These are phyloP conservation scores for Anoplopoma fimbria DNA, from an alignment of 2,113 vertebrate species.

Conservation along the genomic window DNA sequence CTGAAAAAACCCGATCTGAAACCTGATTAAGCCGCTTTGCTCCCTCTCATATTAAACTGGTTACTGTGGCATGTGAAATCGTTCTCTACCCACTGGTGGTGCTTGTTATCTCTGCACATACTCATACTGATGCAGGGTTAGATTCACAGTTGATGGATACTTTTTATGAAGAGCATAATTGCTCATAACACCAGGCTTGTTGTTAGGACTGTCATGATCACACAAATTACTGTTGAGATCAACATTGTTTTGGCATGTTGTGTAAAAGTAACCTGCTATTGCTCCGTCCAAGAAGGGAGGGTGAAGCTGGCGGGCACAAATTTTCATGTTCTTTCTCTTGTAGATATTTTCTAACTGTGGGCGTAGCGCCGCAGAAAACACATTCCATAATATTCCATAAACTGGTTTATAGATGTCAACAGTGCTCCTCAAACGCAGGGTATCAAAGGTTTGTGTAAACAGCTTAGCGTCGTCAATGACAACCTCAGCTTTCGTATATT, in stretches of 20 bases:
- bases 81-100: constrained; percentile 12
- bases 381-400: constrained; percentile 64
- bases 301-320: constrained; percentile 54
- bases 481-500: not conserved
- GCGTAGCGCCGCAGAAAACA: constrained; percentile 41
- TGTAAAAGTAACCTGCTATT: constrained; percentile 45
- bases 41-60: constrained; percentile 22
- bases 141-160: constrained; percentile 28
- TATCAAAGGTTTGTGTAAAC: constrained; percentile 61
- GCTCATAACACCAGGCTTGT: constrained; percentile 43
- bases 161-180: constrained; percentile 57
- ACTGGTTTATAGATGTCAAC: constrained; percentile 42
- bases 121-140: not conserved
- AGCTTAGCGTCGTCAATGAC: constrained; percentile 21
- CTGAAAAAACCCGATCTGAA: constrained; percentile 40
- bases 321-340: constrained; percentile 42
- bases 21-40: constrained; percentile 28
- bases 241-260: constrained; percentile 64
- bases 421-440: constrained; percentile 32
- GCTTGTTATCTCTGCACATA: constrained; percentile 19
- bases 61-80: constrained; percentile 23
- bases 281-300: constrained; percentile 42
- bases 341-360: constrained; percentile 37
- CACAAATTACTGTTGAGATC: constrained; percentile 56
- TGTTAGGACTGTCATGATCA: constrained; percentile 48